These are phyloP conservation scores for Chiridota heheva DNA, from an alignment of 35 echinoderm and acorn worm genomes.

Conservation along the genomic window DNA sequence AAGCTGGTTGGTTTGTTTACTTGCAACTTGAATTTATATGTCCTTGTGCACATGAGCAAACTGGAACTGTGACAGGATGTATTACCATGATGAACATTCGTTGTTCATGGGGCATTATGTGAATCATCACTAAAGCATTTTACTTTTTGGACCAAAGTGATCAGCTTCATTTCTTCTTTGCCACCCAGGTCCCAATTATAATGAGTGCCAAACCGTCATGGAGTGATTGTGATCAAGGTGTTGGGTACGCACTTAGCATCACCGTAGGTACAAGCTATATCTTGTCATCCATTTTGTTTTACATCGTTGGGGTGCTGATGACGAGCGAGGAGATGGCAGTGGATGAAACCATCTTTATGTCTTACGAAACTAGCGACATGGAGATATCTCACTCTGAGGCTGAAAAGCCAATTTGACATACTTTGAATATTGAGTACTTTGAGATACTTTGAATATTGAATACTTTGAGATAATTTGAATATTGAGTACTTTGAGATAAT, in stretches of 20 bases:
- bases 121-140: too few relatives aligned
- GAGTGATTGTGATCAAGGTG: slow-evolving; percentile 30
- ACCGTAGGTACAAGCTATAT: slow-evolving; percentile 28
- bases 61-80: not conserved
- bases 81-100: not conserved
- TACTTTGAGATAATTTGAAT: too few relatives aligned
- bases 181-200: slow-evolving; percentile 20
- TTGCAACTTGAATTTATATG: not conserved
- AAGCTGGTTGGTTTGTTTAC: not conserved
- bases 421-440: not conserved
- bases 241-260: slow-evolving; percentile 31
- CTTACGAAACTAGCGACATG: slow-evolving; percentile 50
- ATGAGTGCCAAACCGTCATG: slow-evolving; percentile 15
- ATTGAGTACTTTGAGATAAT: too few relatives aligned
- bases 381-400: not conserved
- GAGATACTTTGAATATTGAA: too few relatives aligned
- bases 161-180: not conserved
- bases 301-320: slow-evolving; percentile 37
- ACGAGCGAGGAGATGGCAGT: slow-evolving; percentile 17
- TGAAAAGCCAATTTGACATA: not conserved
- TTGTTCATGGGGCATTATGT: too few relatives aligned
- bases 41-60: not conserved
- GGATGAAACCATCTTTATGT: slow-evolving; percentile 33
- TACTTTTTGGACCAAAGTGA: not conserved
- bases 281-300: slow-evolving; percentile 19